Evolutionary conservation across 2,888 invertebrate genomes (phyloP).

Genomic region (Scelioninae gen. 1): DNA sequence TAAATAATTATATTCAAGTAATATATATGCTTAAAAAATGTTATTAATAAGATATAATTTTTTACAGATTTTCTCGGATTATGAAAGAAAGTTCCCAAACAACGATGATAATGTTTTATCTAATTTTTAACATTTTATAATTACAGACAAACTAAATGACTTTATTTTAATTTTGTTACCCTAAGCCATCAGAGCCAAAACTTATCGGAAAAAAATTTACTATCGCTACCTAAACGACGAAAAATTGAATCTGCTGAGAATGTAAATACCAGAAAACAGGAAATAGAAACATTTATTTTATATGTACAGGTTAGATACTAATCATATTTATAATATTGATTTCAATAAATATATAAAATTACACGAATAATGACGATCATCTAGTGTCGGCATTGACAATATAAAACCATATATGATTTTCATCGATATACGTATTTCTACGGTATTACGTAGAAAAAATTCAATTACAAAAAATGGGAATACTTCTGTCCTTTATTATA

Average conservation of each 20-base stretch:
- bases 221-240: slow-evolving; percentile 1
- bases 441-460: too few relatives aligned
- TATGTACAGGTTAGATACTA: background rate
- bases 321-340: background rate
- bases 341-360: background rate
- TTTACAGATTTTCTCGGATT: slow-evolving; percentile 1
- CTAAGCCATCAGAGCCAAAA: slow-evolving; percentile 5
- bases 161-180: slow-evolving; percentile 1
- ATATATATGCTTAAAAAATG: background rate
- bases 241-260: background rate
- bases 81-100: background rate
- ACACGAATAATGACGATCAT: background rate
- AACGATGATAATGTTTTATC: background rate
- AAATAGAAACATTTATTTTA: slow-evolving; percentile 4
- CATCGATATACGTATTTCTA: too few relatives aligned
- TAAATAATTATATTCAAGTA: background rate
- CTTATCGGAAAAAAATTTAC: background rate
- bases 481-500: background rate
- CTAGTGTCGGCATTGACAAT: background rate
- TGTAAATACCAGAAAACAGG: background rate
- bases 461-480: too few relatives aligned
- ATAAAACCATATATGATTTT: background rate
- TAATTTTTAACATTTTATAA: slow-evolving; percentile 2
- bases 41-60: background rate
- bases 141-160: background rate